These are phyloP conservation scores for Rhinichthys osculus DNA, from an alignment of 2,797 vertebrate species.

Conservation along the genomic window DNA sequence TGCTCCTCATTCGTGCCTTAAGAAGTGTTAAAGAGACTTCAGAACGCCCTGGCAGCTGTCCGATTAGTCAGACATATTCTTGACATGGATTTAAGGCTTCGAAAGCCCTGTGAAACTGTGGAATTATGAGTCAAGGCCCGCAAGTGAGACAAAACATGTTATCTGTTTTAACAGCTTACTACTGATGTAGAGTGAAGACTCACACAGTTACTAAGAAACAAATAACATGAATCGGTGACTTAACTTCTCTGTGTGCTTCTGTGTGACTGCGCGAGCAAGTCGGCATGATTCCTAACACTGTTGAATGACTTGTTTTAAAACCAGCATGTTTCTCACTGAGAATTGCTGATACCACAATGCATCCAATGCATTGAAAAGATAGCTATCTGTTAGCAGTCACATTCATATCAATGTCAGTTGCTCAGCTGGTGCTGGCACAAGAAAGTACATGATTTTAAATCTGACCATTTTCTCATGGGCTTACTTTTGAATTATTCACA, in stretches of 20 bases:
- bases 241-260: not conserved
- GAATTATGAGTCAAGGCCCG: constrained; percentile 13
- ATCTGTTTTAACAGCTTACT: constrained; percentile 10
- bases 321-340: not conserved
- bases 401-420: not conserved
- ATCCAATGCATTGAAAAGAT: not conserved
- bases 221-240: constrained; percentile 4
- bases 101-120: not conserved
- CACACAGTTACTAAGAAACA: constrained; percentile 5
- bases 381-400: not conserved
- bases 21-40: constrained; percentile 4
- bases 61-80: constrained; percentile 10
- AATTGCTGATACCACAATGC: not conserved
- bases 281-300: not conserved
- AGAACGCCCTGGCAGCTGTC: constrained; percentile 9
- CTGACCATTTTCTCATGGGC: not conserved
- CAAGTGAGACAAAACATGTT: constrained; percentile 20
- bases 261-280: not conserved
- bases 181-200: not conserved
- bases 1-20: not conserved
- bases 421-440: not conserved
- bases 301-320: constrained; percentile 5
- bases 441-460: not conserved
- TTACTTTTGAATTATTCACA: not conserved
- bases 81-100: constrained; percentile 6